Evolutionary conservation across 1,140 invertebrate genomes (phyloP).

Genomic region (Anthonomus grandis): DNA sequence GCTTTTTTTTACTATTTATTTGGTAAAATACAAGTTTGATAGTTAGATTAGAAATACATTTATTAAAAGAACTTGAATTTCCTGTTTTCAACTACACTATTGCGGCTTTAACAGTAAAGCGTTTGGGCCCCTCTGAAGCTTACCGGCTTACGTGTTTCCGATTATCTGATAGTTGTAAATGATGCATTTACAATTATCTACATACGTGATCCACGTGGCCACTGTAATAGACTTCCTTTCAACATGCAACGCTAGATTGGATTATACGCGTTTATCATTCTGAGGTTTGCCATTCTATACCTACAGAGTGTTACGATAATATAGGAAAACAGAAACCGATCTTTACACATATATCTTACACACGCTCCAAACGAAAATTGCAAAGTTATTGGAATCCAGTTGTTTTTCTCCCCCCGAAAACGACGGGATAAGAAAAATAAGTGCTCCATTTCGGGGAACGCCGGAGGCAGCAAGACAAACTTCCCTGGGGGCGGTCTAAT

Average conservation of each 20-base stretch:
- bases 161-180: conserved; percentile 35
- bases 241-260: conserved; percentile 20
- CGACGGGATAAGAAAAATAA: conserved; percentile 23
- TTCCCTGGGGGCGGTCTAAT: conserved; percentile 24
- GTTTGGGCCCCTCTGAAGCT: conserved; percentile 8
- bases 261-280: not conserved
- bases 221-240: conserved; percentile 22
- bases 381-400: conserved; percentile 26
- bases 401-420: conserved; percentile 26
- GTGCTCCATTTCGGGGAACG: conserved; percentile 20
- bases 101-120: no score
- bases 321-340: not conserved
- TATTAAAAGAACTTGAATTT: no score
- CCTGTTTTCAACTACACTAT: no score
- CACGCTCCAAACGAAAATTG: conserved; percentile 17
- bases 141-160: conserved; percentile 26
- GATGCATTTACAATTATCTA: conserved; percentile 35
- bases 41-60: no score
- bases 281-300: no score
- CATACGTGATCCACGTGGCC: conserved; percentile 30
- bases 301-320: no score
- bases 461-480: conserved; percentile 20
- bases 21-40: no score
- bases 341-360: conserved; percentile 9
- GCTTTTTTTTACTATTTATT: no score